Conservation (phyloP, 1,140 invertebrate species). For the Cotesia typhae region DNA sequence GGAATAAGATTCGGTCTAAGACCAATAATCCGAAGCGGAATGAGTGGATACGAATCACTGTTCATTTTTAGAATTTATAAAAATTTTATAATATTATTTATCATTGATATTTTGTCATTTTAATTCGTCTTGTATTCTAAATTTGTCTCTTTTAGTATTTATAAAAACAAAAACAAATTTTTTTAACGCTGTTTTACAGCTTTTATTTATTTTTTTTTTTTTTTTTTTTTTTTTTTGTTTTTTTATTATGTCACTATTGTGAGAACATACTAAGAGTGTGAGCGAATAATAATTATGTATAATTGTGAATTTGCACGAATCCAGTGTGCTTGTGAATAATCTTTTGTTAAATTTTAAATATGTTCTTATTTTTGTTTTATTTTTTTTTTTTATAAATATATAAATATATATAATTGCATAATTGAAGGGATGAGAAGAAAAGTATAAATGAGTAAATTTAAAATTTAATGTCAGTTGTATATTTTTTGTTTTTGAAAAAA, state of each 20-base stretch:
- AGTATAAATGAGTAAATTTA: no score
- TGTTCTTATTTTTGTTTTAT: no score
- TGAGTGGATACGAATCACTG: slow-evolving; percentile 46
- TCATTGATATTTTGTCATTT: not conserved
- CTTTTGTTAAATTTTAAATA: no score
- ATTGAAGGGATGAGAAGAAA: no score
- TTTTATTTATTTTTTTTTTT: no score
- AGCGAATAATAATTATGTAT: slow-evolving; percentile 7
- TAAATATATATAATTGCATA: no score
- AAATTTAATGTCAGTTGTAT: no score
- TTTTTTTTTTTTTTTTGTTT: not conserved
- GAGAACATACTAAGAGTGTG: not conserved
- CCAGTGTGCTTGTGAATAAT: not conserved
- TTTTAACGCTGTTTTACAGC: not conserved
- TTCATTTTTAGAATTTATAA: slow-evolving; percentile 22
- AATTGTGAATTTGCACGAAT: slow-evolving; percentile 7
- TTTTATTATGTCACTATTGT: not conserved
- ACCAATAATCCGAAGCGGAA: slow-evolving; percentile 55
- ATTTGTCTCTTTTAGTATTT: not conserved
- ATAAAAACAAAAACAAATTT: not conserved
- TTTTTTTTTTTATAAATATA: no score
- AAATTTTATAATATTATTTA: not conserved
- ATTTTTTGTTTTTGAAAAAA: no score
- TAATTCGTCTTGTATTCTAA: not conserved
- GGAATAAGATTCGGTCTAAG: slow-evolving; percentile 56